phyloP scores from a whole-genome alignment of 2,113 vertebrate species.

The Elephantulus edwardii region DNA sequence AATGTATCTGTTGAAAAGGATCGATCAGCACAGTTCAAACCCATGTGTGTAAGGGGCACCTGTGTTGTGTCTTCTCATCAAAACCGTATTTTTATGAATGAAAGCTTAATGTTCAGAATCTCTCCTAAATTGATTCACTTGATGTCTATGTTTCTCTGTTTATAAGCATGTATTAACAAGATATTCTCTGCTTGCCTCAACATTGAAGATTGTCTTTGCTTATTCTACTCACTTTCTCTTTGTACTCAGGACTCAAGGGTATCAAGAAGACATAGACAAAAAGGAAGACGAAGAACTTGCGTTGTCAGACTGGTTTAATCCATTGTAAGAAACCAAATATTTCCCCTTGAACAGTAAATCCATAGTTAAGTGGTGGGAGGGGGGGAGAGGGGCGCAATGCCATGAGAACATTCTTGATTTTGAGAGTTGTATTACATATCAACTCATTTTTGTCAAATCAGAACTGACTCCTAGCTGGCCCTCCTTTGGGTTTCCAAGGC shows the following conservation, averaged over 20 bases:
- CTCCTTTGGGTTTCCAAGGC: no score
- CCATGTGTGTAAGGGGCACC: no score
- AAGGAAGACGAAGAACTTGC: not conserved
- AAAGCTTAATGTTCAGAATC: rapidly evolving
- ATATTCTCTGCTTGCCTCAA: not conserved
- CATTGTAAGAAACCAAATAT: slow-evolving; percentile 48
- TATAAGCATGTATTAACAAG: rapidly evolving
- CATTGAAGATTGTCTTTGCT: rapidly evolving
- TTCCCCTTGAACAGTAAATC: not conserved
- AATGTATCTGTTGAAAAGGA: no score
- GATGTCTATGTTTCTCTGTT: rapidly evolving
- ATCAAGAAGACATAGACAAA: slow-evolving; percentile 23
- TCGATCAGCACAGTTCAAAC: no score
- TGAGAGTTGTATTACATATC: not conserved
- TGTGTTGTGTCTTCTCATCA: not conserved
- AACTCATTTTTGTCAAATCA: no score
- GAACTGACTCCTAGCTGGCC: no score
- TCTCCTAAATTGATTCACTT: not conserved
- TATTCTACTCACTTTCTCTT: slow-evolving; percentile 28
- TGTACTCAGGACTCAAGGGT: slow-evolving; percentile 15
- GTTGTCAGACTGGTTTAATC: slow-evolving; percentile 64
- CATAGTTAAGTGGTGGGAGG: not conserved
- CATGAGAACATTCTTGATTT: not conserved
- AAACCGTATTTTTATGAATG: not conserved
- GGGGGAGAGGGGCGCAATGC: not conserved